Percentiles rank a stretch among this genome's conserved stretches.
phyloP scores from a whole-genome alignment of 30 jellyfish, hydroid and myxozoan genomes.

The Sanderia malayensis region DNA sequence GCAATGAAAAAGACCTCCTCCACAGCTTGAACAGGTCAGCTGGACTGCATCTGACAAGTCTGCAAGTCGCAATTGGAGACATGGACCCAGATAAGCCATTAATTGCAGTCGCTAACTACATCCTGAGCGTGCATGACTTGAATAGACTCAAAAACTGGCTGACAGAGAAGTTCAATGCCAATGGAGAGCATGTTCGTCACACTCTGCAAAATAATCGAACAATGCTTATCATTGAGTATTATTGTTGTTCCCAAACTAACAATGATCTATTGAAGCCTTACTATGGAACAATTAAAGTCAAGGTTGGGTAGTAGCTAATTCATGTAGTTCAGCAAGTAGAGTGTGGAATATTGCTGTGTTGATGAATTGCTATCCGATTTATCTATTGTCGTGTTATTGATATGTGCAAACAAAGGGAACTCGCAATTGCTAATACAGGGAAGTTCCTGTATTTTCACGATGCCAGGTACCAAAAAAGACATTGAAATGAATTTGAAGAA shows the following conservation, averaged over 20 bases:
- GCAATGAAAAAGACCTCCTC: slow-evolving; percentile 37
- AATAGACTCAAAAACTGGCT: slow-evolving; percentile 28
- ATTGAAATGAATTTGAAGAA: too few species aligned
- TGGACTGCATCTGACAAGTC: slow-evolving; percentile 35
- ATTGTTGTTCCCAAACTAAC: slow-evolving; percentile 37
- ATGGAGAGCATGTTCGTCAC: slow-evolving; percentile 43
- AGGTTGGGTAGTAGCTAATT: slow-evolving; percentile 33
- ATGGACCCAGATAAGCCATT: slow-evolving; percentile 22
- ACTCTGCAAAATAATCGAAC: slow-evolving; percentile 17
- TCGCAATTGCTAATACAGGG: too few species aligned
- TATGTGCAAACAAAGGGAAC: too few species aligned
- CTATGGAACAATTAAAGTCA: slow-evolving; percentile 26
- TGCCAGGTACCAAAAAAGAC: too few species aligned
- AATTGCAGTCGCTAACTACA: slow-evolving; percentile 45
- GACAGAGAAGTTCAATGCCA: slow-evolving; percentile 1
- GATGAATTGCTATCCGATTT: too few species aligned
- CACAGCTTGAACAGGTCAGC: slow-evolving; percentile 14
- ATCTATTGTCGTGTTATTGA: too few species aligned
- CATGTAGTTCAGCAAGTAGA: too few species aligned
- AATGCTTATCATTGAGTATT: slow-evolving; percentile 25
- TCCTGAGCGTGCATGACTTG: slow-evolving; percentile 15
- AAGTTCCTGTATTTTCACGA: too few species aligned
- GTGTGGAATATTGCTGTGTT: too few species aligned
- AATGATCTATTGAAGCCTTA: slow-evolving; percentile 17
- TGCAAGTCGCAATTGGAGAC: slow-evolving; percentile 48